Conservation (phyloP, 2,888 invertebrate genomes). For the Coelinius sp. region DNA sequence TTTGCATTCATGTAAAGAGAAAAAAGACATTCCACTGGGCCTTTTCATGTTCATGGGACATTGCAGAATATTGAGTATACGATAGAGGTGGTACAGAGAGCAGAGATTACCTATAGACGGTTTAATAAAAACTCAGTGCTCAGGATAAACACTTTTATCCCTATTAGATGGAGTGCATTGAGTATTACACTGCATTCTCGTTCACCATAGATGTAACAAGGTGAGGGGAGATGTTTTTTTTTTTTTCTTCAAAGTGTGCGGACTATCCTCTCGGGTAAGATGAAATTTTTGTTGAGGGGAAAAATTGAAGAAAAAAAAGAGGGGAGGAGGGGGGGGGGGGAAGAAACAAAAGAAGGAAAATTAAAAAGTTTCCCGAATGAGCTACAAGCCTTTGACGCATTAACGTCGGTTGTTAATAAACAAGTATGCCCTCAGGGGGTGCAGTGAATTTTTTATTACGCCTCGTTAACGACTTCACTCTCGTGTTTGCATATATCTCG, state of each 20-base stretch:
- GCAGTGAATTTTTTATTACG: constrained; percentile 24
- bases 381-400: constrained; percentile 22
- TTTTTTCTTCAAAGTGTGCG: neutral
- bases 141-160: constrained; percentile 34
- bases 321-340: neutral
- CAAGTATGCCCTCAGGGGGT: constrained; percentile 19
- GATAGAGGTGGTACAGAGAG: neutral
- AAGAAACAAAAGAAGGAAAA: constrained; percentile 4
- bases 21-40: constrained; percentile 7
- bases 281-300: neutral
- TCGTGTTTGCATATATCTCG: constrained; percentile 23
- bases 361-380: constrained; percentile 16
- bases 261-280: neutral
- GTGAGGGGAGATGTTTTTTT: neutral
- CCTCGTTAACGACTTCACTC: constrained; percentile 27
- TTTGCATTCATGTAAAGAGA: neutral
- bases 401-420: constrained; percentile 24
- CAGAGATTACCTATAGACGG: constrained; percentile 10
- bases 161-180: constrained; percentile 34
- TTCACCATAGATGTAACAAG: neutral
- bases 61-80: constrained; percentile 17
- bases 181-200: constrained; percentile 17
- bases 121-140: constrained; percentile 32
- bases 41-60: constrained; percentile 10
- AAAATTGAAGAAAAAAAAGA: neutral